Evolutionary conservation across 2,888 invertebrate genomes (phyloP), one percentile per base, ranked within the genome.

Genomic region (Hydrotaea diabolus): DNA sequence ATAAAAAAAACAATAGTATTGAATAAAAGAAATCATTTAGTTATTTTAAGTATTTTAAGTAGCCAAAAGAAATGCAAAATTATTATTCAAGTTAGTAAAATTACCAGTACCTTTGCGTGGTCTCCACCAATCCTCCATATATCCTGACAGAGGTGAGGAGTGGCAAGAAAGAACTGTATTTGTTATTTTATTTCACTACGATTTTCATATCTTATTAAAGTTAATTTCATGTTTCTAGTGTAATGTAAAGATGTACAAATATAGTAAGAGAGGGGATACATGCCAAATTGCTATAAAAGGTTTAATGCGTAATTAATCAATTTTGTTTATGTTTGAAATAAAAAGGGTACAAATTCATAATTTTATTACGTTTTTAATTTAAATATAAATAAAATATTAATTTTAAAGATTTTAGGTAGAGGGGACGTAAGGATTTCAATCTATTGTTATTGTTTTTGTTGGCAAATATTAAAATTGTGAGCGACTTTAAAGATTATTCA

Each of bases 61-160:
- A 15, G 43, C n/a, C 9, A 72, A 71, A 77, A 86, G 64, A 82
- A 79, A 69, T 82, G 57, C 85, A 85, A 73, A n/a, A 53, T 36
- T 55, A 46, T 53, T n/a, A 49, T 85, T 88, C 88, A 88, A 86
- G 78, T 84, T 69, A 87, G 71, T 81, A 62, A 64, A 79, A 79
- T 84, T 86, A 87, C 79, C 94, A 94, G 95, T 96, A 97, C 97
- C 97, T 98, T 97, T 97, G 93, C 97, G 95, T 93, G 97, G 97
- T 94, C 97, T 96, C 97, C 97, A 97, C 97, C 97, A 97, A 95
- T 97, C 97, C 96, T 98, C 97, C 96, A 97, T 97, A 96, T 97
- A 97, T 95, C 97, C 97, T 97, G 96, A 96, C 96, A 97, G 96
- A 94, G 96, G 95, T 94, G 96, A 96, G 95, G 97, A 96, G 95